phyloP scores from a whole-genome alignment of 2,797 vertebrate genomes.

The Clarias laeviceps region DNA sequence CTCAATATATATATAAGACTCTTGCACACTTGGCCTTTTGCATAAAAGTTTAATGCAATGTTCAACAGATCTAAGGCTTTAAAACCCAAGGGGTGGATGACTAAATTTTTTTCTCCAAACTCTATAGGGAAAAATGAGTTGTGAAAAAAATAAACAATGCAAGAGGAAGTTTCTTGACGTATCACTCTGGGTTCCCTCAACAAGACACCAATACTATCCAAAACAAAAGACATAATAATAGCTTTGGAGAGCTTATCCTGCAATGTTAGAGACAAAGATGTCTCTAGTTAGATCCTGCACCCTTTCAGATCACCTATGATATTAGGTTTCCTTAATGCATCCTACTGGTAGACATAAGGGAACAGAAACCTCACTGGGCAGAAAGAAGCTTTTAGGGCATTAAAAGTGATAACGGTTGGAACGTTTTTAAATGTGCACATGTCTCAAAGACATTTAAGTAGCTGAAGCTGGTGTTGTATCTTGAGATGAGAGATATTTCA shows the following conservation, averaged over 20 bases:
- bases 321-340: conserved; percentile 59
- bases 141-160: conserved; percentile 16
- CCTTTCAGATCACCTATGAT: conserved; percentile 57
- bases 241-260: conserved; percentile 55
- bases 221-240: conserved; percentile 47
- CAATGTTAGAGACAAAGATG: conserved; percentile 51
- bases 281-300: conserved; percentile 48
- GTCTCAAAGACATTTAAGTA: background rate
- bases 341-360: background rate
- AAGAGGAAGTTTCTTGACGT: conserved; percentile 34
- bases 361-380: conserved; percentile 6
- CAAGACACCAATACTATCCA: conserved; percentile 32
- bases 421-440: background rate
- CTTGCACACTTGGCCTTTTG: conserved; percentile 40
- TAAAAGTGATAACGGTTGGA: background rate
- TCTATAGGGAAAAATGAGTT: conserved; percentile 15
- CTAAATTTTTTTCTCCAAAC: background rate
- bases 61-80: conserved; percentile 29
- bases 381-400: background rate
- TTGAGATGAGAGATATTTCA: background rate
- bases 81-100: conserved; percentile 15
- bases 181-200: conserved; percentile 31
- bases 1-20: conserved; percentile 8
- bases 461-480: background rate
- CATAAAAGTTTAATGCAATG: background rate